A percentile compares a stretch with the other conserved stretches of the same genome.
phyloP scores from a whole-genome alignment of 2,113 vertebrate genomes.

The Limanda limanda region DNA sequence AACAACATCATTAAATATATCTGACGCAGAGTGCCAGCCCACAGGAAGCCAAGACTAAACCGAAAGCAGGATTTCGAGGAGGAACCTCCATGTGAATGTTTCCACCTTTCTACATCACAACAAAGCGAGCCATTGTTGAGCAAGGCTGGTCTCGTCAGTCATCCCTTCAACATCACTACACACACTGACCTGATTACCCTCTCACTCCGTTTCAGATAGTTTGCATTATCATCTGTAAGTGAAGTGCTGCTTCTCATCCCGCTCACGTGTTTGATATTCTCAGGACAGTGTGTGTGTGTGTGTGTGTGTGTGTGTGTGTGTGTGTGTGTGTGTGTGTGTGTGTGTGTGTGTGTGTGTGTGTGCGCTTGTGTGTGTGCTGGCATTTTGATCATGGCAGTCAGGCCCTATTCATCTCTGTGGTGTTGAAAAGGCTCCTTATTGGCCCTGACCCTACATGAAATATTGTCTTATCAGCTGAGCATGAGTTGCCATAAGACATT shows the following conservation, averaged over 20 bases:
- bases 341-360: slow-evolving; percentile 14
- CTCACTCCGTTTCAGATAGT: slow-evolving; percentile 34
- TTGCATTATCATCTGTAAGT: slow-evolving; percentile 51
- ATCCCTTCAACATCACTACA: slow-evolving; percentile 1
- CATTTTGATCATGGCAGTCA: slow-evolving; percentile 73
- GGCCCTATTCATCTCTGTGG: slow-evolving; percentile 70
- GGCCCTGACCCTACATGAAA: slow-evolving; percentile 80
- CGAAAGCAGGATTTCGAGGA: not conserved
- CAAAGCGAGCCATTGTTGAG: slow-evolving; percentile 6
- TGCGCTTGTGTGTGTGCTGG: slow-evolving; percentile 9
- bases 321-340: slow-evolving; percentile 6
- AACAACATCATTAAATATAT: slow-evolving; percentile 19
- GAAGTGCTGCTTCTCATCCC: slow-evolving; percentile 47
- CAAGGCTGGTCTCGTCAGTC: not conserved
- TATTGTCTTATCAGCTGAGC: slow-evolving; percentile 81
- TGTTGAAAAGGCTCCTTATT: slow-evolving; percentile 80
- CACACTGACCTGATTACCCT: slow-evolving; percentile 23
- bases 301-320: not conserved
- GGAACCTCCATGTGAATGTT: not conserved
- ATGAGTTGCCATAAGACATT: slow-evolving; percentile 80
- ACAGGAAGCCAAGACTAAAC: slow-evolving; percentile 1
- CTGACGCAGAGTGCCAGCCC: slow-evolving; percentile 15
- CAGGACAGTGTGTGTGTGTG: slow-evolving; percentile 3
- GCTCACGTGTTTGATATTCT: slow-evolving; percentile 52
- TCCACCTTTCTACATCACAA: slow-evolving; percentile 1